phyloP scores from a whole-genome alignment of 2,113 vertebrate genomes.

The Thermophis baileyi region DNA sequence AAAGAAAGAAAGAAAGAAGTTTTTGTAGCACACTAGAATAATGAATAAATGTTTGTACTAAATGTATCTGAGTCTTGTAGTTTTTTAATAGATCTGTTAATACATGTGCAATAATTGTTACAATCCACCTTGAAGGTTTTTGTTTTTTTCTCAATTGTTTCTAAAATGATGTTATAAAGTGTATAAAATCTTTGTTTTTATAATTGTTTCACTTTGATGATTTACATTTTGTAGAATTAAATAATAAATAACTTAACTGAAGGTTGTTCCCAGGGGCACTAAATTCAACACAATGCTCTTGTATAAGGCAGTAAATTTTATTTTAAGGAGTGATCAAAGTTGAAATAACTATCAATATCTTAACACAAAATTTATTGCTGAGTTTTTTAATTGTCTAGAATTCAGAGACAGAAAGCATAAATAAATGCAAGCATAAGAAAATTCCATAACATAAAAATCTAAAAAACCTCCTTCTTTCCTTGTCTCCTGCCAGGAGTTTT shows the following conservation, averaged over 20 bases:
- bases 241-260: background rate
- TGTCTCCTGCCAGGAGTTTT: background rate
- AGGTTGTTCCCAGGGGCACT: background rate
- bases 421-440: background rate
- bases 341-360: background rate
- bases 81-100: constrained; percentile 37
- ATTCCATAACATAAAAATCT: background rate
- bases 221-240: background rate
- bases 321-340: background rate
- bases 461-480: background rate
- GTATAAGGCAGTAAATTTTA: background rate
- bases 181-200: constrained; percentile 18
- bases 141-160: constrained; percentile 41
- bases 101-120: constrained; percentile 51
- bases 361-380: background rate
- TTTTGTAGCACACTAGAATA: constrained; percentile 24
- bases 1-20: background rate
- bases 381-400: background rate
- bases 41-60: constrained; percentile 39
- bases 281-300: background rate
- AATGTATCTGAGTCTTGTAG: constrained; percentile 36
- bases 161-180: constrained; percentile 46
- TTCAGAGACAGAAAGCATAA: background rate
- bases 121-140: background rate
- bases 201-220: background rate